Evolutionary conservation across 2,113 vertebrate species (phyloP).

Genomic region (Nerophis ophidion): DNA sequence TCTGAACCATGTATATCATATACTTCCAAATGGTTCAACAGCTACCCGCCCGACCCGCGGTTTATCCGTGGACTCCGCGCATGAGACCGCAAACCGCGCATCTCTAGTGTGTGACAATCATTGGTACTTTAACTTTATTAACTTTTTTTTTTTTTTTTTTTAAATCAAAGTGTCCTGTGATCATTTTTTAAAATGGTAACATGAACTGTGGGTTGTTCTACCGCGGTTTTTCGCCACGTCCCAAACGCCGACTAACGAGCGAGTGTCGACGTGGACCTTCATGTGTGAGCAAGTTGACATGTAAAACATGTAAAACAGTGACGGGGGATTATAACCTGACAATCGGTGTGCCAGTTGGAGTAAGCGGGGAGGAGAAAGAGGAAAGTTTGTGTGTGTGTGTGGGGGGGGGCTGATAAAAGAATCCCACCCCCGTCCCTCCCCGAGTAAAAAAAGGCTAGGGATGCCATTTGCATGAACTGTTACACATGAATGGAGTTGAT

Average conservation of each 20-base stretch:
- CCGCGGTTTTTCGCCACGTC: too few species aligned
- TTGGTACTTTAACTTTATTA: too few species aligned
- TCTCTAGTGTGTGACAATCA: too few species aligned
- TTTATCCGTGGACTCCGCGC: too few species aligned
- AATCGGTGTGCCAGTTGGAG: conserved; percentile 25
- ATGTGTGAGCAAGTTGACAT: background rate
- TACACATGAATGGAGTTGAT: conserved; percentile 77
- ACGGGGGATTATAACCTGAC: conserved; percentile 29
- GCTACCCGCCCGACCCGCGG: too few species aligned
- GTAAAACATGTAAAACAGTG: conserved; percentile 8
- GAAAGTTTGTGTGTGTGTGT: conserved; percentile 34
- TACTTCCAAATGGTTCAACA: too few species aligned
- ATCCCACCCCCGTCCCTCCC: conserved; percentile 28
- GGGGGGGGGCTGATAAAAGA: conserved; percentile 38
- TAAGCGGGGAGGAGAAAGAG: conserved; percentile 23
- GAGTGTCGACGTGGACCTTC: background rate
- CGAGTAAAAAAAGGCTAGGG: conserved; percentile 49
- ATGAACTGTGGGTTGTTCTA: too few species aligned
- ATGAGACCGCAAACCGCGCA: too few species aligned
- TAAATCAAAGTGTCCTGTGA: too few species aligned
- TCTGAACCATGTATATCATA: too few species aligned
- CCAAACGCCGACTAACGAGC: background rate
- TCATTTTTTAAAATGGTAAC: too few species aligned
- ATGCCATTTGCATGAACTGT: conserved; percentile 77
- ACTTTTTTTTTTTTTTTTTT: too few species aligned